Percentiles rank a stretch among this genome's conserved stretches.
phyloP scores from a whole-genome alignment of 1,140 invertebrate species.

The Drosophila seguyi region DNA sequence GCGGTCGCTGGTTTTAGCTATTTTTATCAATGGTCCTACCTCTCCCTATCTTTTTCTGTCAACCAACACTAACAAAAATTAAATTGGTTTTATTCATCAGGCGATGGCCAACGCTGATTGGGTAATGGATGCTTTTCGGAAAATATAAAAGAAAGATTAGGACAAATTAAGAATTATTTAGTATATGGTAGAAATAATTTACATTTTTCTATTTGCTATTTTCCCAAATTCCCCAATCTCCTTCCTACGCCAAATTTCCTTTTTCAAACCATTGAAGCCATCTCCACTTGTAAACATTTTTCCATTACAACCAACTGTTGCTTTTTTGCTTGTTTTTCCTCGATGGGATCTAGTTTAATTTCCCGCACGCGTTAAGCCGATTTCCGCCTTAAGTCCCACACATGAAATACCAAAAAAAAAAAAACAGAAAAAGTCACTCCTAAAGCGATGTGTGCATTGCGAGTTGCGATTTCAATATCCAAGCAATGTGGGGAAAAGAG shows the following conservation, averaged over 20 bases:
- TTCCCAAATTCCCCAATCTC: neutral
- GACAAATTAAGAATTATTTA: neutral
- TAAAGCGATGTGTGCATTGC: conserved; percentile 16
- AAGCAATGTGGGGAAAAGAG: neutral
- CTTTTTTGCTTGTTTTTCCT: conserved; percentile 4
- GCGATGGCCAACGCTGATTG: conserved; percentile 6
- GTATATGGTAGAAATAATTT: no score
- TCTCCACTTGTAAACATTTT: conserved; percentile 18
- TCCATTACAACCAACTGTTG: conserved; percentile 11
- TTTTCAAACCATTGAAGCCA: conserved; percentile 3
- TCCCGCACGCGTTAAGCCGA: conserved; percentile 49
- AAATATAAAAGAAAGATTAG: neutral
- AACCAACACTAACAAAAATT: conserved; percentile 15
- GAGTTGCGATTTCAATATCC: conserved; percentile 34
- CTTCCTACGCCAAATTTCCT: neutral
- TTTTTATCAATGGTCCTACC: conserved; percentile 13
- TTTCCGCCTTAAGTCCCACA: conserved; percentile 50
- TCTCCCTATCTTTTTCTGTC: neutral
- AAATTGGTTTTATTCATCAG: conserved; percentile 32
- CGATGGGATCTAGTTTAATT: conserved; percentile 50
- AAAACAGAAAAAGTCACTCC: conserved; percentile 1
- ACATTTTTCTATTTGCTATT: no score
- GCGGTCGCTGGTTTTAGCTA: conserved; percentile 30
- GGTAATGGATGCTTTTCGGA: conserved; percentile 22
- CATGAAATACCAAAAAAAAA: conserved; percentile 8